Evolutionary conservation across 2,797 vertebrate species (phyloP).

Genomic region (Enteromius mattozi): DNA sequence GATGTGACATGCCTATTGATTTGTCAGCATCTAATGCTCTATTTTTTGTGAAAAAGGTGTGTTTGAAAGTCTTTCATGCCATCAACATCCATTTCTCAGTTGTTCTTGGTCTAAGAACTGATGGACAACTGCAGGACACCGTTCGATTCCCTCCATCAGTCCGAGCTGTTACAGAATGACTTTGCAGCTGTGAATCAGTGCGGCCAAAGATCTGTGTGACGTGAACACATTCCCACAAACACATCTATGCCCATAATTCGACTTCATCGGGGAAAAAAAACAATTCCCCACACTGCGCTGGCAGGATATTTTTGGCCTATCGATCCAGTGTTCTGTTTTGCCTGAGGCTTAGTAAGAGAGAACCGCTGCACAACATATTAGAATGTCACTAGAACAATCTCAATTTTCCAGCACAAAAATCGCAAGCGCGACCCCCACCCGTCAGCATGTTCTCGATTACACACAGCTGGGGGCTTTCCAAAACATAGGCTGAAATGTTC

Average conservation of each 20-base stretch:
- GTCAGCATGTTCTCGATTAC: conserved; percentile 39
- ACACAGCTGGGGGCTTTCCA: conserved; percentile 26
- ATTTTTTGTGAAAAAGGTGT: background rate
- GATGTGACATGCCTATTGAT: background rate
- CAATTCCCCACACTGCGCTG: conserved; percentile 55
- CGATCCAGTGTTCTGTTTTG: conserved; percentile 69
- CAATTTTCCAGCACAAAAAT: conserved; percentile 61
- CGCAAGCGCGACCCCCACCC: background rate
- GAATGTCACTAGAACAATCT: conserved; percentile 69
- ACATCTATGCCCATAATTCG: conserved; percentile 17
- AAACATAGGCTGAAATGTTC: background rate
- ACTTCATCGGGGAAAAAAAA: conserved; percentile 47
- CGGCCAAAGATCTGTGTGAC: conserved; percentile 16
- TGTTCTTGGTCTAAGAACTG: background rate
- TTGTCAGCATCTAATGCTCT: background rate
- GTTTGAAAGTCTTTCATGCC: background rate
- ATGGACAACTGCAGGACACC: background rate
- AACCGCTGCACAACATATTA: conserved; percentile 60
- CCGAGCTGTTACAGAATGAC: background rate
- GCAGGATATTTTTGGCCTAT: conserved; percentile 76
- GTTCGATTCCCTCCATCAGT: conserved; percentile 14
- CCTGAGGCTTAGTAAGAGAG: conserved; percentile 58
- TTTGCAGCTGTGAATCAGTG: background rate
- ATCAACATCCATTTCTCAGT: background rate
- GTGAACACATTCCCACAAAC: conserved; percentile 25